Conservation (phyloP, 2,797 vertebrate species). For the Acanthopagrus latus region DNA sequence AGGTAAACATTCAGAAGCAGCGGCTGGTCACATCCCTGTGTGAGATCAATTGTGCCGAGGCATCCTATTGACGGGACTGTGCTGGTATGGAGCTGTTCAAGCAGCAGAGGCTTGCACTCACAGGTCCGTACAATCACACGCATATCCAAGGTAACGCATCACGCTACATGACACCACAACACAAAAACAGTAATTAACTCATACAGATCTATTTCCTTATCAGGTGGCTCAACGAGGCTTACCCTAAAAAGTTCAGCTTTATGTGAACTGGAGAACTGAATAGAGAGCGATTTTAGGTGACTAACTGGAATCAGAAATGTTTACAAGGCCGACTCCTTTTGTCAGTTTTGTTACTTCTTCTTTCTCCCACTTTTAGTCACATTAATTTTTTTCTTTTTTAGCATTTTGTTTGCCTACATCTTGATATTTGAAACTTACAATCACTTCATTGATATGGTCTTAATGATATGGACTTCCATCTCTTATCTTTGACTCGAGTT, state of each 20-base stretch:
- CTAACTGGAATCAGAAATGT: slow-evolving; percentile 32
- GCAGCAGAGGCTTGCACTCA: slow-evolving; percentile 15
- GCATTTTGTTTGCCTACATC: no score
- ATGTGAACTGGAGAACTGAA: slow-evolving; percentile 36
- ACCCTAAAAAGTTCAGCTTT: slow-evolving; percentile 23
- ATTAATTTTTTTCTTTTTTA: no score
- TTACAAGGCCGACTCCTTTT: slow-evolving; percentile 36
- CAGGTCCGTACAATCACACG: slow-evolving; percentile 21
- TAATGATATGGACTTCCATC: neutral
- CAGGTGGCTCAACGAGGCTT: slow-evolving; percentile 6
- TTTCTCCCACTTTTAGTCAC: no score
- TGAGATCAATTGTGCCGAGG: slow-evolving; percentile 37
- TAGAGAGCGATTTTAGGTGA: slow-evolving; percentile 20
- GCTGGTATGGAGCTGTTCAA: slow-evolving; percentile 10
- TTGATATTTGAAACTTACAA: no score
- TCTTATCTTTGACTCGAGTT: no score
- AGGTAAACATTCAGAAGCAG: slow-evolving; percentile 47
- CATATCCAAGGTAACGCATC: neutral
- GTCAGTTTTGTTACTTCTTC: slow-evolving; percentile 2
- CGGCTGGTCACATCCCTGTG: slow-evolving; percentile 19
- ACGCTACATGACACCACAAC: slow-evolving; percentile 1
- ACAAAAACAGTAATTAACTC: neutral
- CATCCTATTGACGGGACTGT: slow-evolving; percentile 19
- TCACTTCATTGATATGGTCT: no score
- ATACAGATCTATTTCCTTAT: slow-evolving; percentile 28